Conservation (phyloP, 1,140 invertebrate genomes). For the Neotoxoptera formosana region DNA sequence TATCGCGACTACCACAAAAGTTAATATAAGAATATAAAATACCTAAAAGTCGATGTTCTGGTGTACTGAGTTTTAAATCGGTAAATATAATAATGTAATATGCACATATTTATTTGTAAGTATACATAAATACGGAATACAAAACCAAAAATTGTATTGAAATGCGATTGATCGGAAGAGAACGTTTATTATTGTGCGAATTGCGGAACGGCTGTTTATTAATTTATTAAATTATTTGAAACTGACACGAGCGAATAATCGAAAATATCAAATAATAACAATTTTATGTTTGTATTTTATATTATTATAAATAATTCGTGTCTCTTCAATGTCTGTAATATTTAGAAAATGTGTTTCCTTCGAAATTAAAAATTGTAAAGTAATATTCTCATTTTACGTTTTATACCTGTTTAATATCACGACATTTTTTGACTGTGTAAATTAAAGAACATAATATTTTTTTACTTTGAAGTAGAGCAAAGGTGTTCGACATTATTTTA, state of each 20-base stretch:
- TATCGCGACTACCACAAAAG: background rate
- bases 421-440: background rate
- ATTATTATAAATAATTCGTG: background rate
- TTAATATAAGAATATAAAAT: background rate
- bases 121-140: background rate
- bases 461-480: background rate
- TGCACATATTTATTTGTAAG: background rate
- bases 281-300: background rate
- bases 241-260: background rate
- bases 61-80: rapidly evolving
- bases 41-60: background rate
- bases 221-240: background rate
- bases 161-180: background rate
- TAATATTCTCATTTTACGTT: background rate
- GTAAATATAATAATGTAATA: background rate
- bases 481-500: background rate
- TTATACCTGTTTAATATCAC: background rate
- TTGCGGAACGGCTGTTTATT: background rate
- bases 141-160: background rate
- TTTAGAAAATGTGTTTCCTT: background rate
- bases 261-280: background rate
- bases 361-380: background rate
- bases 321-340: background rate
- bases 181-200: background rate
- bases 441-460: background rate